These are phyloP conservation scores for Parauchenoglanis ngamensis DNA, from an alignment of 2,797 vertebrate genomes.

Conservation along the genomic window DNA sequence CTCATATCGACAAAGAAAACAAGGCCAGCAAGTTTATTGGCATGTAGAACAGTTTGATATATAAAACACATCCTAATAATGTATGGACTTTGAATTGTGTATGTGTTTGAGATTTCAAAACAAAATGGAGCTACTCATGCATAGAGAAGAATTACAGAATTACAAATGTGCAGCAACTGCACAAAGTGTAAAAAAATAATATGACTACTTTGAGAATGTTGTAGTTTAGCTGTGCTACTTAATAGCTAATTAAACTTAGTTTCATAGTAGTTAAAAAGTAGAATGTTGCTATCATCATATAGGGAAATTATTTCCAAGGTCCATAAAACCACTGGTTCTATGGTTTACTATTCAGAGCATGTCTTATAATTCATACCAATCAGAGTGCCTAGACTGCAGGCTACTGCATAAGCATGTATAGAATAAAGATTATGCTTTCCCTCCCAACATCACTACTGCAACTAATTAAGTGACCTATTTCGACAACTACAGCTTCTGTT, in stretches of 20 bases:
- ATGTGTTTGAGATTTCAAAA: neutral
- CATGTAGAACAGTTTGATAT: neutral
- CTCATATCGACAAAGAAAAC: neutral
- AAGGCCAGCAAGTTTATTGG: slow-evolving; percentile 3
- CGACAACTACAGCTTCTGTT: slow-evolving; percentile 7
- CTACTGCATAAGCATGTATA: neutral
- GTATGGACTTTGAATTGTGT: neutral
- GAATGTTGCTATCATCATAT: neutral
- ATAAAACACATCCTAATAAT: neutral
- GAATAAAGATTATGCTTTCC: neutral
- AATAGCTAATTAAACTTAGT: neutral
- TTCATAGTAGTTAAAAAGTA: neutral
- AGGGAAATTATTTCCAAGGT: neutral
- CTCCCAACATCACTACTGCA: neutral
- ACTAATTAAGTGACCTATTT: slow-evolving; percentile 9
- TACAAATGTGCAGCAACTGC: neutral
- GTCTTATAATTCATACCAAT: neutral
- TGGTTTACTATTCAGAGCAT: neutral
- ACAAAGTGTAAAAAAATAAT: neutral
- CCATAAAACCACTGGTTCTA: neutral
- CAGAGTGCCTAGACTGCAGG: neutral
- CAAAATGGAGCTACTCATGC: neutral
- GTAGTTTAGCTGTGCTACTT: neutral
- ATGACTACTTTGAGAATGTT: neutral
- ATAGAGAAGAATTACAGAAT: neutral